phyloP scores from a whole-genome alignment of 2,888 invertebrate genomes.

The Erynnis tages region DNA sequence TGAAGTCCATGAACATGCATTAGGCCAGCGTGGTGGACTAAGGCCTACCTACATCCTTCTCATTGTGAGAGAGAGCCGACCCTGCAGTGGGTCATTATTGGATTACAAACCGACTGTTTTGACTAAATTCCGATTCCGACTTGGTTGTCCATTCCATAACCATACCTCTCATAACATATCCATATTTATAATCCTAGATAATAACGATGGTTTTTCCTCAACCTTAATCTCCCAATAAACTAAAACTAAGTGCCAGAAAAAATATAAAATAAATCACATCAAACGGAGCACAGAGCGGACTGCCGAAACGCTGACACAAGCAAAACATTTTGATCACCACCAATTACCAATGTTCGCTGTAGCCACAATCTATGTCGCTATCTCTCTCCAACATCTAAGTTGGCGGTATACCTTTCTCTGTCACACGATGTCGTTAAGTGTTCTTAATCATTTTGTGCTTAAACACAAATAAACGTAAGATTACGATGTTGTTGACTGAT shows the following conservation, averaged over 20 bases:
- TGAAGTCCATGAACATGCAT: no score
- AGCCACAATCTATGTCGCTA: constrained; percentile 42
- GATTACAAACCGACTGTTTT: no score
- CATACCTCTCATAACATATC: no score
- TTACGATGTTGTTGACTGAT: not conserved
- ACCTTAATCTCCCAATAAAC: not conserved
- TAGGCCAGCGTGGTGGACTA: no score
- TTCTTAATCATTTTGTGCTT: constrained; percentile 53
- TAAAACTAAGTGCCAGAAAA: not conserved
- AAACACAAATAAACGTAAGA: constrained; percentile 32
- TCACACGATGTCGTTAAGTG: constrained; percentile 51
- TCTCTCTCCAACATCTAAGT: constrained; percentile 33
- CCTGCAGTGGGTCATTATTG: no score
- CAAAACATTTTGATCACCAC: constrained; percentile 77
- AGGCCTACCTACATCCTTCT: no score
- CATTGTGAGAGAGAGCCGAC: no score
- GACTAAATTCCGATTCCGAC: no score
- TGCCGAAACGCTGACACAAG: constrained; percentile 70
- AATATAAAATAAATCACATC: constrained; percentile 20
- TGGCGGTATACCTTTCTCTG: constrained; percentile 37
- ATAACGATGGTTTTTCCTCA: no score
- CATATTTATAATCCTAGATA: no score
- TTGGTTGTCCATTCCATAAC: no score
- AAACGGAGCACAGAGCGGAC: constrained; percentile 64
- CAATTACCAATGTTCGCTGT: constrained; percentile 71